phyloP scores from a whole-genome alignment of 2,888 invertebrate genomes.

The Chydorus sphaericus region DNA sequence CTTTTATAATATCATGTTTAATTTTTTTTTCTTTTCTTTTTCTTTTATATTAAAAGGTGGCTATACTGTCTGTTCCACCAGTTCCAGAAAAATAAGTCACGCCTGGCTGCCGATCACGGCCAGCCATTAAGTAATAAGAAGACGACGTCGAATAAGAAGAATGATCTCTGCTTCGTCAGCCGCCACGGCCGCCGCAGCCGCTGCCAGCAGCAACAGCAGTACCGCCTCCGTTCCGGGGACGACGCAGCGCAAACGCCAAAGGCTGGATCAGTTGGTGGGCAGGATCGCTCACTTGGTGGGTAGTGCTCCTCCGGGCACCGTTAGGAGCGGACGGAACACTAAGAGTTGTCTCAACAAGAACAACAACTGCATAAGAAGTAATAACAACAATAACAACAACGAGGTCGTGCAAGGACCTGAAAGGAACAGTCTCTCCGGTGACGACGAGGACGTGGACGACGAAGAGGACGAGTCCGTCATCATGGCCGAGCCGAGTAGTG shows the following conservation, averaged over 20 bases:
- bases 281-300: slow-evolving; percentile 24
- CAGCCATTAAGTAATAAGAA: background rate
- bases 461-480: background rate
- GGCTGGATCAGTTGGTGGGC: slow-evolving; percentile 64
- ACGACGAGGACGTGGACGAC: background rate
- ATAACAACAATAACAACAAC: slow-evolving; percentile 3
- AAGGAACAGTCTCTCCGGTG: background rate
- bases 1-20: background rate
- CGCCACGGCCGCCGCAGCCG: background rate
- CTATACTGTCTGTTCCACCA: no score
- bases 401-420: background rate
- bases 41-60: background rate
- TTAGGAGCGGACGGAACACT: no score
- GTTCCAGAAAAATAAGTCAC: no score
- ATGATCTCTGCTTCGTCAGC: slow-evolving; percentile 3
- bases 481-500: background rate
- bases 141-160: background rate
- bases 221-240: no score
- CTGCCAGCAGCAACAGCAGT: no score
- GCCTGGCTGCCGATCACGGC: no score
- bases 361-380: slow-evolving; percentile 3
- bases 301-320: slow-evolving; percentile 4
- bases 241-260: slow-evolving; percentile 52
- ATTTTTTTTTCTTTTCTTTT: background rate
- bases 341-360: background rate